Evolutionary conservation across 2,888 invertebrate genomes (phyloP).

Genomic region (Ceraclea dissimilis): DNA sequence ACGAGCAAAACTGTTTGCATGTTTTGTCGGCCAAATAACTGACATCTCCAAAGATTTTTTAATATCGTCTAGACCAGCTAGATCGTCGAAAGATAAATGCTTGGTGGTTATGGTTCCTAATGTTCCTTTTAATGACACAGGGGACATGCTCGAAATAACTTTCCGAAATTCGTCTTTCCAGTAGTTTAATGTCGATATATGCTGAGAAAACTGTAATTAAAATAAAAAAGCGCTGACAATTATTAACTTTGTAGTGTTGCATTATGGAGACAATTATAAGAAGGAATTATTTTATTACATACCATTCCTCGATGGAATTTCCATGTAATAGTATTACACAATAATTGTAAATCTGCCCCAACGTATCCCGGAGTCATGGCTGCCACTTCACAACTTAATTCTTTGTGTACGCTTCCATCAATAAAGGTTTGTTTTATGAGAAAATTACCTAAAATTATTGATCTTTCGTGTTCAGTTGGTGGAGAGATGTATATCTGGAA

Average conservation of each 20-base stretch:
- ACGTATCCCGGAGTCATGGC: slow-evolving; percentile 50
- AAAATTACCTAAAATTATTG: slow-evolving; percentile 33
- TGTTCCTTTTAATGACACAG: slow-evolving; percentile 41
- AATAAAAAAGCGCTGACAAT: too few species aligned
- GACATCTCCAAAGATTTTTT: slow-evolving; percentile 46
- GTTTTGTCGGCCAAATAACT: slow-evolving; percentile 50
- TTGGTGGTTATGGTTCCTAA: slow-evolving; percentile 37
- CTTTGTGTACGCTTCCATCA: slow-evolving; percentile 19
- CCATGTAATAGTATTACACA: slow-evolving; percentile 35
- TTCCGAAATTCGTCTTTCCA: slow-evolving; percentile 21
- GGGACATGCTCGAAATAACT: slow-evolving; percentile 34
- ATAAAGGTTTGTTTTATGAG: slow-evolving; percentile 24
- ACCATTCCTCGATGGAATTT: slow-evolving; percentile 6
- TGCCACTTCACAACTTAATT: slow-evolving; percentile 31
- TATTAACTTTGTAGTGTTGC: too few species aligned
- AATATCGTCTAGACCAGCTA: slow-evolving; percentile 49
- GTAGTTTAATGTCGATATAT: slow-evolving; percentile 5
- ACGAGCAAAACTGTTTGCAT: slow-evolving; percentile 45
- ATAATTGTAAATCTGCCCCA: slow-evolving; percentile 45
- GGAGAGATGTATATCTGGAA: slow-evolving; percentile 40
- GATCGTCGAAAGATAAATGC: slow-evolving; percentile 38
- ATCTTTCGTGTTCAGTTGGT: slow-evolving; percentile 40
- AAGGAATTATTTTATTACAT: too few species aligned
- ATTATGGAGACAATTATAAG: too few species aligned
- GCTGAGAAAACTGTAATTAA: not conserved